Evolutionary conservation across 35 echinoderm and acorn worm species (phyloP), one percentile per base, ranked within the genome.

Genomic region (Acanthaster planci): DNA sequence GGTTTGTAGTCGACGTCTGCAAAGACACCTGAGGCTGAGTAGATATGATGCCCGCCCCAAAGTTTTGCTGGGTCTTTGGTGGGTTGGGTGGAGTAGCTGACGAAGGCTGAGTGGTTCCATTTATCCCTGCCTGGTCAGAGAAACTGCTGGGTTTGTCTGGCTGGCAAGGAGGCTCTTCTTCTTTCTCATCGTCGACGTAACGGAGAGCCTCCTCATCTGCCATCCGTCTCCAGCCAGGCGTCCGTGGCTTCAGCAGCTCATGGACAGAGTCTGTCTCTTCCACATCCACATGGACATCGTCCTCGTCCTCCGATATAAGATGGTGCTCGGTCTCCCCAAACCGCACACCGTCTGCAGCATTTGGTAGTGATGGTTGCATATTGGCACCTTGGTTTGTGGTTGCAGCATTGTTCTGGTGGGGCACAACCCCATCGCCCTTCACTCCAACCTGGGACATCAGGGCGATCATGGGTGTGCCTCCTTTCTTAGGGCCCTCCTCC

Each of bases 301-400:
- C 64, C 23, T 72, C 64, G 30, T 31, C 34, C 26, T 72, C 64
- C 64, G 26, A 51, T 32, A 82, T 52, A 52, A 50, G 77, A 51
- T 21, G 77, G 39, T 38, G 79, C 32, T 83, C 18, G 30, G 64
- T 72, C 64, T 72, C 64, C 14, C 64, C 53, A 38, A 57, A 83
- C 56, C 81, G 21, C 53, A 58, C 52, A 57, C 56, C 56, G 39
- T 79, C 42, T 57, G 81, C 81, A 83, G 81, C 81, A 83, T 83
- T 31, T 12, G 81, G 26, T 57, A 83, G 53, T 58, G 51, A 37
- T n/a, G n/a, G n/a, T 83, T 83, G 81, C 81, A 83, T 57, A 64
- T 57, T 83, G 31, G 81, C 38, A 39, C 37, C 14, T 26, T 72
- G 81, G 59, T 57, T 58, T 53, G 21, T 57, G n/a, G 56, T 27